Evolutionary conservation across 2,797 vertebrate species (phyloP), one percentile per base, ranked within the genome.

Genomic region (Alectoris magna): DNA sequence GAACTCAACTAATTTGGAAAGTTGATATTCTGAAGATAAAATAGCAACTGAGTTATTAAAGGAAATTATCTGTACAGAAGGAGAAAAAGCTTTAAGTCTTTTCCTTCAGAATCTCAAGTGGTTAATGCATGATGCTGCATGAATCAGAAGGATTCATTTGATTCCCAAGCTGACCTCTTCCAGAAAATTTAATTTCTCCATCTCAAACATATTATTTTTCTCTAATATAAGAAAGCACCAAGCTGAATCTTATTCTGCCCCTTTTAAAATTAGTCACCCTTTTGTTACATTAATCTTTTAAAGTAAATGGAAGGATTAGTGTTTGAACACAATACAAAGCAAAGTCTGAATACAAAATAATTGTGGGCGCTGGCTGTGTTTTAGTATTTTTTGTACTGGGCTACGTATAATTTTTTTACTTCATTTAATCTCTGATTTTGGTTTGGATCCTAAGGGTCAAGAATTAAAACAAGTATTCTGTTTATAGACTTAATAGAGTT

Each of bases 111-210:
- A 88, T 96, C 97, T 98, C 96, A 97, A 97, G 97, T 98, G 94
- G 91, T 96, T 98, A 97, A 97, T 97, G 91, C 97, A 97, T 98
- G 97, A 97, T 96, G 97, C 75, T 95, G 97, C 96, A 97, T 98
- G 94, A 97, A 98, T 97, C 84, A 96, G 79, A 97, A 91, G 92
- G 80, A 97, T 96, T 97, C 91, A 93, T 96, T 94, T 90, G 84
- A 95, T 97, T 97, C 96, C 73, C 92, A 91, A 75, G 70, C 94
- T 97, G 95, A 97, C 95, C 80, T 95, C 84, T 91, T 96, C 89
- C 91, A 87, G 87, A 96, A 97, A 97, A 97, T 95, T 91, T 91
- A 97, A 97, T 96, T 95, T 97, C 91, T 84, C 67, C 60, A 91
- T 96, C 94, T 97, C 94, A 96, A 96, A 95, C 72, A 93, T 95